A percentile compares a stretch with the other conserved stretches of the same genome.
These are phyloP conservation scores for Zosterops pallidus DNA, from an alignment of 2,113 vertebrate species.

Conservation along the genomic window DNA sequence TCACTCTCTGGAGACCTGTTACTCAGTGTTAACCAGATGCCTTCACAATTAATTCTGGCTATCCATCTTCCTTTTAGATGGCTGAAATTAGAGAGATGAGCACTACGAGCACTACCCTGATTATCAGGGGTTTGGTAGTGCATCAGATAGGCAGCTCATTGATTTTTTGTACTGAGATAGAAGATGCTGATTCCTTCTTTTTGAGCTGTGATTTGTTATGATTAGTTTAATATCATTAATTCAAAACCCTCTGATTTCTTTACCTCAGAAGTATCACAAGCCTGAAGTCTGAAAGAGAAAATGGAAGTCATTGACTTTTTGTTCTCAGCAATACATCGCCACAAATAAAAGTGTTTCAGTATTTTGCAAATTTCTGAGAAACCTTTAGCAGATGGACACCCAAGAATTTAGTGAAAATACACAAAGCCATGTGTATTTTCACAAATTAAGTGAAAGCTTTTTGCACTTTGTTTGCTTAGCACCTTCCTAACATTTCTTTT, in stretches of 20 bases:
- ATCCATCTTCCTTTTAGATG: not conserved
- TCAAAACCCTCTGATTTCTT: not conserved
- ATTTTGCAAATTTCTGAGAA: not conserved
- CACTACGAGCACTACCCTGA: not conserved
- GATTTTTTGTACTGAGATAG: not conserved
- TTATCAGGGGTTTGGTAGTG: not conserved
- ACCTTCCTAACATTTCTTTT: not conserved
- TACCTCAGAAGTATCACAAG: not conserved
- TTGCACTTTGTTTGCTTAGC: slow-evolving; percentile 13
- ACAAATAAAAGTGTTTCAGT: not conserved
- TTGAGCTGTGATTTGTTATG: not conserved
- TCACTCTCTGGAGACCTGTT: not conserved
- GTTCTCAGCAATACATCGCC: not conserved
- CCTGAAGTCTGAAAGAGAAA: not conserved
- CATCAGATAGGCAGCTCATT: not conserved
- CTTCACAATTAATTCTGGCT: not conserved
- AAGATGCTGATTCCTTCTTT: not conserved
- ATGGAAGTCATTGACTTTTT: not conserved
- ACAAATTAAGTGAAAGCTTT: not conserved
- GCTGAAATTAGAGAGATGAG: not conserved
- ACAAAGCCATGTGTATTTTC: not conserved
- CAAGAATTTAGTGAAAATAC: not conserved
- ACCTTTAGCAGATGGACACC: not conserved
- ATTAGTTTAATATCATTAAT: not conserved
- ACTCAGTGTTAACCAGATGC: not conserved